Base-by-base conservation (phyloP, 1,140 invertebrate species). In the Trichoplusia ni region DNA sequence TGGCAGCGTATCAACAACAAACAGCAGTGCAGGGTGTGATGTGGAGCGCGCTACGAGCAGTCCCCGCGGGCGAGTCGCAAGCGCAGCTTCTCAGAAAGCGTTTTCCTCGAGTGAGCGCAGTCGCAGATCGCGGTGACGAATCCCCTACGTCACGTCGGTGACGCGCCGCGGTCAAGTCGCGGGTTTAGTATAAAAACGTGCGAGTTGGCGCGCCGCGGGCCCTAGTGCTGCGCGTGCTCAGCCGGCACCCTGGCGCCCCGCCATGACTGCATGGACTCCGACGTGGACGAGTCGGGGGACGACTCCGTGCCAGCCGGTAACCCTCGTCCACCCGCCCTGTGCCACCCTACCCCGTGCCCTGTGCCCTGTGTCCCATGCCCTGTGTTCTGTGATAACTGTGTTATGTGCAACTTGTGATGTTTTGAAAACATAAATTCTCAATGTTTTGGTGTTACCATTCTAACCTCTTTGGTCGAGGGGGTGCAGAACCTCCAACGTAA, bases 61-160 rank as follows among this genome's bases (percentile, higher is more conserved):
- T 40, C 25, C 44, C 29, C 49, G 53, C 35, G 25, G 64, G 54
- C 21, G 60, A 56, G 54, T 21, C 56, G 38, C 53, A 44, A 23
- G 33, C 69, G 47, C 73, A 79, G 77, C 76, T 89, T 89, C 86
- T 71, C 74, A 76, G 87, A 90, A 90, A 79, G 77, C 87, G 85
- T 90, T 90, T 90, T 90, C 87, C 87, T 90, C 73, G 78, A n/a
- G n/a, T 85, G 71, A 75, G 68, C 51, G 47, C 38, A 64, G 27
- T n/a, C 33, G 11, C 16, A 51, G 42, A 69, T 53, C 53, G 53
- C 66, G 69, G 44, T 81, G 77, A 80, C 79, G 81, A 76, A 77
- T 74, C 53, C 47, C 18, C 67, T 59, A 84, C 82, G 83, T 88
- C 81, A 86, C 75, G 53, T 18, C 56, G 60, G 46, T 89, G 85